Base-by-base conservation (phyloP, 2,797 vertebrate species). In the Rhinophrynus dorsalis region DNA sequence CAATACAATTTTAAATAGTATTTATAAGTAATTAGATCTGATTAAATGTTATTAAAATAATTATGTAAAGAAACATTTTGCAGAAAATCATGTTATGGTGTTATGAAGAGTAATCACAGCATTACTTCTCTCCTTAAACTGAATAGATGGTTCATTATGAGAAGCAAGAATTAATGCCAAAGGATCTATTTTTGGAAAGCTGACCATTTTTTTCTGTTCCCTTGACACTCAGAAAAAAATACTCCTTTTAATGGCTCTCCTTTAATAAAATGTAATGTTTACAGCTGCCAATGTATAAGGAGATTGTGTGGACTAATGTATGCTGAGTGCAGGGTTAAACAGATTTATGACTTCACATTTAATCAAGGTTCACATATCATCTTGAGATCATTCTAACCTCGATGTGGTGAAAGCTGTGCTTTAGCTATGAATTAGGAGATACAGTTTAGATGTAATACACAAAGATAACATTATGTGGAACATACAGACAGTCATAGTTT, bases 251-350 rank as follows among this genome's bases (percentile, higher is more conserved):
- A 7, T 26, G 15, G 13, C 21, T 45, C 38, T 45, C 38, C 15
- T 45, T 56, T 60, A 60, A 60, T 60, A 45, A 58, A 58, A 58
- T 58, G 35, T 42, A 40, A 44, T 60, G 38, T 60, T 60, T 45
- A 32, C 57, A 13, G 24, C 32, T 60, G 26, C 23, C 8, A 15
- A 44, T 44, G 40, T 45, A 44, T 60, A 45, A 59, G 57, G 38
- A 60, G 24, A 45, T 20, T 60, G 57, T 60, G 15, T 12, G 6
- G n/a, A 5, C 27, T 60, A 60, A 60, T 44, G 27, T 32, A 44
- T 44, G 37, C 38, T 44, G 57, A 60, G 57, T 17, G 57, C 40
- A 45, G 23, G 30, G 35, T 60, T 44, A 60, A 60, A 29, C 35
- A 45, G 57, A 60, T 60, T 44, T 60, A 60, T 45, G 40, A 30